Conservation (phyloP, 2,113 vertebrate genomes). For the Ifrita kowaldi region DNA sequence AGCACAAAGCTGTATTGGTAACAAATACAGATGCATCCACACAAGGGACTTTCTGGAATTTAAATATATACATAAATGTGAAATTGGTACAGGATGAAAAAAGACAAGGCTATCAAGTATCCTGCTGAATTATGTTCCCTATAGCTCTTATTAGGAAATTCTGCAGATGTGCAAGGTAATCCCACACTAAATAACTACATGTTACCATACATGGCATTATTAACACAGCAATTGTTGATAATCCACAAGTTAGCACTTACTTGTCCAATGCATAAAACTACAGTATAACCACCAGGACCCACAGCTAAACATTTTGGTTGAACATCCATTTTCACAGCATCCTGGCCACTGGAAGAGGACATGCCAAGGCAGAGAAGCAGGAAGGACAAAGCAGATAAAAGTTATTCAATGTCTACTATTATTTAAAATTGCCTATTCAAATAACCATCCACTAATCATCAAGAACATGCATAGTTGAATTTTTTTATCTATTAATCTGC, state of each 20-base stretch:
- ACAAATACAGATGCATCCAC: neutral
- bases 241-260: conserved; percentile 59
- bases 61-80: neutral
- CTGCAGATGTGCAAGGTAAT: neutral
- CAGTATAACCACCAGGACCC: conserved; percentile 79
- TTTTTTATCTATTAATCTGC: neutral
- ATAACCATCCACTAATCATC: neutral
- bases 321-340: conserved; percentile 88
- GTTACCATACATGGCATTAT: neutral
- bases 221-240: neutral
- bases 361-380: neutral
- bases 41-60: neutral
- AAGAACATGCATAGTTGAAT: neutral
- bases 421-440: neutral
- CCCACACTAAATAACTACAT: neutral
- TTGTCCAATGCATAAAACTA: conserved; percentile 89
- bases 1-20: neutral
- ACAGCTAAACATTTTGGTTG: conserved; percentile 88
- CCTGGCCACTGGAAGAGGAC: conserved; percentile 75
- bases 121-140: neutral
- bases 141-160: neutral
- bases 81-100: neutral
- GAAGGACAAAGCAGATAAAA: neutral
- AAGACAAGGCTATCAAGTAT: neutral
- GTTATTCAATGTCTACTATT: neutral